phyloP scores from a whole-genome alignment of 2,888 invertebrate species.

The Ennomos fuscantarius region DNA sequence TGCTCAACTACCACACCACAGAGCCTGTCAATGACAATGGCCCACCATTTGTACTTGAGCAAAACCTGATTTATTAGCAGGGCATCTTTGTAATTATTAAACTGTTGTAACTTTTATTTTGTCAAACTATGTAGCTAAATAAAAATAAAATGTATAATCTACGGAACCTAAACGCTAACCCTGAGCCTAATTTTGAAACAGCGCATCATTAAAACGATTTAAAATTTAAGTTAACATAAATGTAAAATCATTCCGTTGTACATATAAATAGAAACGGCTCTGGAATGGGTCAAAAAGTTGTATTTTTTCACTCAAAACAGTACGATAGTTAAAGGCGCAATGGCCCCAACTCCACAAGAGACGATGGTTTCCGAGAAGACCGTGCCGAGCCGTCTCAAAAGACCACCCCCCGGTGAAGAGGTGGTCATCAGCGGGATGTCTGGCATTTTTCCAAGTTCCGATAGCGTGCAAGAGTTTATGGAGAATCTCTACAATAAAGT shows the following conservation, averaged over 20 bases:
- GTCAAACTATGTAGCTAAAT: too few relatives aligned
- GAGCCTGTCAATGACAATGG: too few relatives aligned
- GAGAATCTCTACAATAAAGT: slow-evolving; percentile 86
- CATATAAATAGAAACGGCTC: slow-evolving; percentile 4
- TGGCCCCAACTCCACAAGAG: slow-evolving; percentile 40
- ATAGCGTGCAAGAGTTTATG: slow-evolving; percentile 86
- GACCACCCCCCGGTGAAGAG: slow-evolving; percentile 69
- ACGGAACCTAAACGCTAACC: too few relatives aligned
- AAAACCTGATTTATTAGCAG: too few relatives aligned
- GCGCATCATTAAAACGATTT: too few relatives aligned
- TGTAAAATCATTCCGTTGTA: not conserved
- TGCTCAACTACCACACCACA: too few relatives aligned
- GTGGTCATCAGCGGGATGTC: slow-evolving; percentile 86
- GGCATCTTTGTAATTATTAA: too few relatives aligned
- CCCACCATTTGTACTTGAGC: too few relatives aligned
- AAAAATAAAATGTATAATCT: too few relatives aligned
- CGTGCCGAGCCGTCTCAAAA: slow-evolving; percentile 14
- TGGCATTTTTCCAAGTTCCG: slow-evolving; percentile 87
- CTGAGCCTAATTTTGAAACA: too few relatives aligned
- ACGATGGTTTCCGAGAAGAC: slow-evolving; percentile 13
- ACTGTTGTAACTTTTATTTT: too few relatives aligned
- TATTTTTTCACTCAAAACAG: not conserved
- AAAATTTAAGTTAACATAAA: too few relatives aligned
- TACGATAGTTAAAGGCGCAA: slow-evolving; percentile 10
- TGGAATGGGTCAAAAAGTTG: not conserved